Conservation (phyloP, 2,888 invertebrate genomes). For the Notodonta ziczac region DNA sequence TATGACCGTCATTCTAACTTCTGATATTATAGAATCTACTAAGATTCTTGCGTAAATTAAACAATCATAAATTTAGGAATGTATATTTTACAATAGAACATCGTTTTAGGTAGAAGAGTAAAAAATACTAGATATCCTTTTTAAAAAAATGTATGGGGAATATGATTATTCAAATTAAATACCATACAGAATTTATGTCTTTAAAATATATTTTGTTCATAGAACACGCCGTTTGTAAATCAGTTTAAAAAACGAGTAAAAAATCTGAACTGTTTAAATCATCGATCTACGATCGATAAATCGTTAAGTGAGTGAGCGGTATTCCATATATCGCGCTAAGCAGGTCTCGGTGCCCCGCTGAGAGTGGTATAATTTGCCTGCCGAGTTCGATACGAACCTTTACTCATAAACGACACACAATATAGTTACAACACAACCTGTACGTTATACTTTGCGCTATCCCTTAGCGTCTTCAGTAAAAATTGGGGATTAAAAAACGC, state of each 20-base stretch:
- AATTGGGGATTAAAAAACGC: constrained; percentile 5
- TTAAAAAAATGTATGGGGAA: background rate
- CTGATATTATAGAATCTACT: too few species aligned
- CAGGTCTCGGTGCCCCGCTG: constrained; percentile 60
- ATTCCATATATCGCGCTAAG: constrained; percentile 67
- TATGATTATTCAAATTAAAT: background rate
- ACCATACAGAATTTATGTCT: background rate
- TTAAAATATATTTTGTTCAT: background rate
- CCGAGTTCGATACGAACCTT: constrained; percentile 19
- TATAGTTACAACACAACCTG: background rate
- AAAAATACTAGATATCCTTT: background rate
- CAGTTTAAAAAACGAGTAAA: background rate
- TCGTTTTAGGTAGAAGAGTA: background rate
- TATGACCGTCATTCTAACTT: constrained; percentile 11
- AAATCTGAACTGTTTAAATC: constrained; percentile 1
- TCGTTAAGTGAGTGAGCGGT: constrained; percentile 62
- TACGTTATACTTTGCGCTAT: constrained; percentile 16
- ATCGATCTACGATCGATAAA: constrained; percentile 28
- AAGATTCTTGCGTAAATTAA: background rate
- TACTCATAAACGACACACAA: background rate
- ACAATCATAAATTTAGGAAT: background rate
- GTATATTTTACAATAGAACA: background rate
- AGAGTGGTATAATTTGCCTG: constrained; percentile 69
- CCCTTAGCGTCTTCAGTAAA: constrained; percentile 1
- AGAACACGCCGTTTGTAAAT: background rate